These are phyloP conservation scores for Calliopsis andreniformis DNA, from an alignment of 1,140 invertebrate genomes.

Conservation along the genomic window DNA sequence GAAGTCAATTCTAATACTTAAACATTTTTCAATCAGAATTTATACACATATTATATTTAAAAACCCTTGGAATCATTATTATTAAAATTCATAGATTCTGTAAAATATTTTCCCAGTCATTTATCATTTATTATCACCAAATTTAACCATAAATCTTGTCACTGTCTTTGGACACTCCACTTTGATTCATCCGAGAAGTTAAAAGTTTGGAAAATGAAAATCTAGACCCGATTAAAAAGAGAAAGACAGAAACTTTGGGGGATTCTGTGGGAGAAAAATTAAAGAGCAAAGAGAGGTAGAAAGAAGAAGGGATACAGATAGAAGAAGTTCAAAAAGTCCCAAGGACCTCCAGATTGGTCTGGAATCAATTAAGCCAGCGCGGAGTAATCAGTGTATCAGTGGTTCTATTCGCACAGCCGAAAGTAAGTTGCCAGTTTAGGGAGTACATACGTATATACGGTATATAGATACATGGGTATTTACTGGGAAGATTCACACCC, in stretches of 20 bases:
- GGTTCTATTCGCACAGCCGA: conserved; percentile 14
- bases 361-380: conserved; percentile 60
- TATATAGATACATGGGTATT: conserved; percentile 38
- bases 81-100: too few relatives aligned
- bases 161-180: background rate
- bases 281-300: background rate
- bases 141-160: background rate
- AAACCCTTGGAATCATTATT: too few relatives aligned
- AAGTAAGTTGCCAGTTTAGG: conserved; percentile 44
- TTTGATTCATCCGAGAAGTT: too few relatives aligned
- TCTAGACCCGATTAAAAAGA: too few relatives aligned
- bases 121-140: too few relatives aligned
- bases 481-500: conserved; percentile 63
- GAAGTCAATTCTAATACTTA: too few relatives aligned
- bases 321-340: conserved; percentile 46
- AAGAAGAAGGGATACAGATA: conserved; percentile 25
- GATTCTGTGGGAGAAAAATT: too few relatives aligned
- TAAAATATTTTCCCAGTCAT: too few relatives aligned
- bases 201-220: background rate
- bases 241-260: too few relatives aligned
- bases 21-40: too few relatives aligned
- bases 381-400: conserved; percentile 54
- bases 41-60: too few relatives aligned
- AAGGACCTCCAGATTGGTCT: conserved; percentile 46
- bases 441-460: conserved; percentile 2